Evolutionary conservation across 2,888 invertebrate genomes (phyloP).

Genomic region (Leucophenga maculata): DNA sequence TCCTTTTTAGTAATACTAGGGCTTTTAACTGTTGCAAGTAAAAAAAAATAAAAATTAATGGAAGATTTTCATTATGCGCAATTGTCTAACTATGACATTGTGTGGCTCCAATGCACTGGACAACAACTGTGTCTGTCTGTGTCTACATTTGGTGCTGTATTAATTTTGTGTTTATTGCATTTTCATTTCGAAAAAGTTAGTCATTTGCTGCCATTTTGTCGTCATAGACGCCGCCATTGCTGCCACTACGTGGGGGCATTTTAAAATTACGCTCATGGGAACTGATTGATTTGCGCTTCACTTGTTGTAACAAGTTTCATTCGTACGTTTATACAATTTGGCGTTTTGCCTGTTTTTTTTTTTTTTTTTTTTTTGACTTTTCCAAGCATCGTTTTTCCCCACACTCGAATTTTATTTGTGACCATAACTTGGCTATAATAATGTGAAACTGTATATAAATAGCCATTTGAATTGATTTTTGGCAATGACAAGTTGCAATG

Average conservation of each 20-base stretch:
- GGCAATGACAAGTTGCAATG: slow-evolving; percentile 59
- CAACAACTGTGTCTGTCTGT: neutral
- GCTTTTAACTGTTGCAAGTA: slow-evolving; percentile 20
- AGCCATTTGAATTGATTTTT: slow-evolving; percentile 59
- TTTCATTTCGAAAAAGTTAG: slow-evolving; percentile 17
- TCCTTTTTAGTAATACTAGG: slow-evolving; percentile 39
- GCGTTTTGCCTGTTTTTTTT: slow-evolving; percentile 44
- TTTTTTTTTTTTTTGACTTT: neutral
- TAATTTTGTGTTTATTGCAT: slow-evolving; percentile 44
- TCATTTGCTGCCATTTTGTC: slow-evolving; percentile 26
- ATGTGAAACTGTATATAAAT: slow-evolving; percentile 46
- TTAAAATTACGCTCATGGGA: slow-evolving; percentile 63
- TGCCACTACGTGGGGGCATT: slow-evolving; percentile 51
- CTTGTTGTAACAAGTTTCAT: slow-evolving; percentile 42
- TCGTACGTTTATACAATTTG: slow-evolving; percentile 29
- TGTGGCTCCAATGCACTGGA: neutral
- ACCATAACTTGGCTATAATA: slow-evolving; percentile 9
- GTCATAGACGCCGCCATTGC: neutral
- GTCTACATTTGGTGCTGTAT: neutral
- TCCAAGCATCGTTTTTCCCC: slow-evolving; percentile 7
- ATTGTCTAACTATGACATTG: slow-evolving; percentile 28
- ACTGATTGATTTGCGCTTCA: slow-evolving; percentile 62
- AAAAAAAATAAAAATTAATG: neutral
- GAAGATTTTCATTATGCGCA: slow-evolving; percentile 43
- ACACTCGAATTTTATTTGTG: neutral